These are phyloP conservation scores for Megamerina dolium DNA, from an alignment of 2,888 invertebrate species.

Conservation along the genomic window DNA sequence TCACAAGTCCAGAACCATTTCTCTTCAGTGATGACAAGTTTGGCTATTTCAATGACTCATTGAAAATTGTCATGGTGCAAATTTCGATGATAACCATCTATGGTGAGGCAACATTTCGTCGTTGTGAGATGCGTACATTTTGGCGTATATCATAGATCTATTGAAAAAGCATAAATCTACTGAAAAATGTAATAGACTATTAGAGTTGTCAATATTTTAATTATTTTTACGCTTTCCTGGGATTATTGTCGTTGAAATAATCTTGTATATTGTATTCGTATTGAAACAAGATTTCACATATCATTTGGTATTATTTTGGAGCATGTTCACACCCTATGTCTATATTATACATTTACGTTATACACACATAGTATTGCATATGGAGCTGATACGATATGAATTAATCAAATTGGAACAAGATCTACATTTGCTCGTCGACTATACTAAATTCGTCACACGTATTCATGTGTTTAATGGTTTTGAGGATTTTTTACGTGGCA, in stretches of 20 bases:
- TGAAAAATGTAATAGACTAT: too few species aligned
- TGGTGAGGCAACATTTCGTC: conserved; percentile 24
- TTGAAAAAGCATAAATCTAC: too few species aligned
- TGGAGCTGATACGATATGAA: conserved; percentile 35
- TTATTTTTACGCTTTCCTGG: conserved; percentile 24
- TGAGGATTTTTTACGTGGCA: conserved; percentile 28
- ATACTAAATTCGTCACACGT: conserved; percentile 26
- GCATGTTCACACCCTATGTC: conserved; percentile 30
- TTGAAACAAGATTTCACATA: conserved; percentile 17
- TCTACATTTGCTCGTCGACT: conserved; percentile 31
- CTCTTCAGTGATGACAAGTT: conserved; percentile 28
- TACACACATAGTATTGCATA: conserved; percentile 34
- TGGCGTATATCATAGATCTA: conserved; percentile 22
- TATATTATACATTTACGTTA: conserved; percentile 27
- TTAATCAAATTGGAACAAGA: conserved; percentile 30
- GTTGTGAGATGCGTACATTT: conserved; percentile 20
- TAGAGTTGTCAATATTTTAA: conserved; percentile 22
- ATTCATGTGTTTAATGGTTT: conserved; percentile 28
- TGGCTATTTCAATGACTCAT: conserved; percentile 29
- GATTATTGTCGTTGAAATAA: conserved; percentile 6
- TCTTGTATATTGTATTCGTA: conserved; percentile 12
- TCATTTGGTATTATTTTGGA: conserved; percentile 32
- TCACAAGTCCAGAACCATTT: conserved; percentile 23
- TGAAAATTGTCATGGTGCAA: conserved; percentile 27
- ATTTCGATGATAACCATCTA: conserved; percentile 30